phyloP scores from a whole-genome alignment of 2,888 invertebrate species.

The Mimumesa dahlbomi region DNA sequence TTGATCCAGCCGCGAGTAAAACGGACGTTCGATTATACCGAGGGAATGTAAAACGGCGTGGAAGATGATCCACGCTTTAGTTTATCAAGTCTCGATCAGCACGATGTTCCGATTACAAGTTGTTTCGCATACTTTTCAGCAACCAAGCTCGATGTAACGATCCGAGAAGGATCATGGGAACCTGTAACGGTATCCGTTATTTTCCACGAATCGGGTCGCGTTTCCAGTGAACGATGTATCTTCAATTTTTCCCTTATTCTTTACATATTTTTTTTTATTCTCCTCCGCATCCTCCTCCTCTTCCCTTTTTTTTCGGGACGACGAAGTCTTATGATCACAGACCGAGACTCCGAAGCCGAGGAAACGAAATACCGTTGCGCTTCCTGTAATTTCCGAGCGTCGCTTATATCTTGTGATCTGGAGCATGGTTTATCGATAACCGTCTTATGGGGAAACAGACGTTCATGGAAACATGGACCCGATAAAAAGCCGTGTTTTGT shows the following conservation, averaged over 20 bases:
- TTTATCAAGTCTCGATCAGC: conserved; percentile 41
- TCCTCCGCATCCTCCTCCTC: too few relatives aligned
- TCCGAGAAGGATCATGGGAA: conserved; percentile 42
- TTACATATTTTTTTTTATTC: too few relatives aligned
- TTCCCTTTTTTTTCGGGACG: background rate
- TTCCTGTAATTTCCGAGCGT: conserved; percentile 49
- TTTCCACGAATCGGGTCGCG: conserved; percentile 51
- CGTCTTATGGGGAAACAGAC: background rate
- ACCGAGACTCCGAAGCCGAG: conserved; percentile 25
- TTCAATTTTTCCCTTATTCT: too few relatives aligned
- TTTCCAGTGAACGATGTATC: conserved; percentile 31
- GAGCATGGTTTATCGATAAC: conserved; percentile 26
- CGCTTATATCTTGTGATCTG: conserved; percentile 9
- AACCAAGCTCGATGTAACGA: conserved; percentile 12
- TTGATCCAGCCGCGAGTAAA: background rate
- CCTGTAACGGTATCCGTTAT: conserved; percentile 54
- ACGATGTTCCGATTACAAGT: conserved; percentile 45
- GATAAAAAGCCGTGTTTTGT: too few relatives aligned
- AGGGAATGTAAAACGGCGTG: conserved; percentile 41
- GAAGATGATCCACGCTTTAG: conserved; percentile 42
- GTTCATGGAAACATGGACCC: conserved; percentile 4
- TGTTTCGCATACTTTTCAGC: conserved; percentile 17
- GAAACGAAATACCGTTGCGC: conserved; percentile 49
- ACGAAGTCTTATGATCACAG: conserved; percentile 37
- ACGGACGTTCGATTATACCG: conserved; percentile 33